Base-by-base conservation (phyloP, 2,888 invertebrate species). In the Protonemura montana region DNA sequence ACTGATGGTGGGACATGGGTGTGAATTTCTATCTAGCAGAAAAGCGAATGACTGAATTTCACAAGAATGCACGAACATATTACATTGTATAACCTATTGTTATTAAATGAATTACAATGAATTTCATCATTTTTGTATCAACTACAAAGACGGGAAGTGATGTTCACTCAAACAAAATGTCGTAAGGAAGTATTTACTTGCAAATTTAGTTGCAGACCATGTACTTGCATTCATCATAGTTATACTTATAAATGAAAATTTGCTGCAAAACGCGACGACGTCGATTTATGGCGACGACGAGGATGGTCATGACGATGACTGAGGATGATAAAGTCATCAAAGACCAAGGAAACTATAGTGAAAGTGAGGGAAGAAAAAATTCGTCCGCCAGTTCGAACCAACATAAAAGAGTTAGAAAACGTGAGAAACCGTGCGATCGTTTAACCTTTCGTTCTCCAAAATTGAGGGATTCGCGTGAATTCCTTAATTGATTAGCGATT, bases 361-460 rank as follows among this genome's bases (percentile, higher is more conserved):
- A 59, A 59, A 59, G 59, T 59, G 59, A 59, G 59, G 59, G 59
- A 59, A 59, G 59, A 59, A 59, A 59, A 59, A 59, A 59, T 16
- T 59, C 59, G 59, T 13, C 59, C 59, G 59, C 7, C 59, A 59
- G 13, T 59, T 59, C 21, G 21, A 59, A 59, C 59, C 21, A 59
- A 59, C 21, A 59, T 59, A 59, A 59, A 59, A 59, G 59, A 59
- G 59, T 59, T 59, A 59, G 59, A 59, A 59, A 59, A 59, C 59
- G 59, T 59, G 59, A 59, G 59, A 59, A 59, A 21, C 35, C 10
- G 35, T 59, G 13, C 59, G n/a, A 59, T 59, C 59, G 13, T 59
- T 59, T 13, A 59, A 59, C 59, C 21, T 59, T 59, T 59, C 13
- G 59, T 16, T 59, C 59, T 59, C 13, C 59, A 59, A 59, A 59